Base-by-base conservation (phyloP, 2,888 invertebrate species). In the Odontothrips loti region DNA sequence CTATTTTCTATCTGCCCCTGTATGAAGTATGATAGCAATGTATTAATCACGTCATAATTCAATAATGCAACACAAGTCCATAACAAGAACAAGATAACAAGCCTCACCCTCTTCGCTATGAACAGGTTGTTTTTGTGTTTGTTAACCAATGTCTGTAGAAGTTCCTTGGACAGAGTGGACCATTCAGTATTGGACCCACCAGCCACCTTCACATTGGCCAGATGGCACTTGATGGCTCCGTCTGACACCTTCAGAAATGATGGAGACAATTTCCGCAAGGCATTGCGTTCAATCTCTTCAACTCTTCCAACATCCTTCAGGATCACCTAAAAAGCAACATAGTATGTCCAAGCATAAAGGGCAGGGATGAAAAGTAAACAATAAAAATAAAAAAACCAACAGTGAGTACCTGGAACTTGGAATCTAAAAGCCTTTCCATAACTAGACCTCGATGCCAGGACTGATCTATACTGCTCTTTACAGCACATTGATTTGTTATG, bases 141-240 rank as follows among this genome's bases (percentile, higher is more conserved):
- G 1, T 87, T 87, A 1, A 92, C 86, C 2, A 91, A 87, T 20
- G 90, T 90, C 79, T 88, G 88, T 1, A 94, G 88, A 83, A 88
- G 90, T 83, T 92, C 91, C 47, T 90, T 90, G 0, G 94, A 90
- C 0, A 91, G 85, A 0, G 88, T 88, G 0, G 91, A 90, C 93
- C 93, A 93, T 43, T 89, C 89, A 84, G 68, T 27, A 10, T 10
- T 84, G 1, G 89, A 88, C 0, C 91, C 92, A 0, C 93, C 92
- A 0, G 93, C 93, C 0, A 95, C 93, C 43, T 88, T 87, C 15
- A 96, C 90, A 29, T 93, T 93, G 1, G 90, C 91, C 80, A 96
- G 86, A 85, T 93, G 92, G 83, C 95, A 93, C 83, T 90, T 90
- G 34, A 92, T 88, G 0, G 91, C 91, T 0, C 91, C 91, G 82